These are phyloP conservation scores for Heliothis subflexa DNA, from an alignment of 1,140 invertebrate genomes.

Conservation along the genomic window DNA sequence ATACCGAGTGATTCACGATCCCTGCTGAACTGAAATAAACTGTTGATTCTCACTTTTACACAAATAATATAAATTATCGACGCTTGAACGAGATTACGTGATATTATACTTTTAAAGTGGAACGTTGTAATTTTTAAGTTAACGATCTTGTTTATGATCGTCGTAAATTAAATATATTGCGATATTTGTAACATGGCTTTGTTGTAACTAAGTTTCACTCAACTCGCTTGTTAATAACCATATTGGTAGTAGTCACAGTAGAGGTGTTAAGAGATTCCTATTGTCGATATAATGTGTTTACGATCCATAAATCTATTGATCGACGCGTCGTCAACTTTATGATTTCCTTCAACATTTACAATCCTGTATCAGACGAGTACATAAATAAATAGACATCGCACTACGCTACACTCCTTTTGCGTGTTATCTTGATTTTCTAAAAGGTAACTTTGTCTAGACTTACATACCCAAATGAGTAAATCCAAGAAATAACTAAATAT, in stretches of 20 bases:
- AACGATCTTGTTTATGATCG: constrained; percentile 59
- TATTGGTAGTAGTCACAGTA: neutral
- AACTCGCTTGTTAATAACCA: constrained; percentile 21
- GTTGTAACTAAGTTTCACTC: constrained; percentile 31
- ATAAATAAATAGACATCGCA: constrained; percentile 2
- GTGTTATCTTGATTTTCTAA: constrained; percentile 10
- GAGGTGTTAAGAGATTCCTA: neutral
- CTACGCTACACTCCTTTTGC: neutral
- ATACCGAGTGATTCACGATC: constrained; percentile 55
- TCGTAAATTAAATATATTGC: constrained; percentile 60
- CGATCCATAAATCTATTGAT: neutral
- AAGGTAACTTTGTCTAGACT: constrained; percentile 27
- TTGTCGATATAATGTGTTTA: neutral
- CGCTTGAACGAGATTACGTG: constrained; percentile 44
- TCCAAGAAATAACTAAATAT: constrained; percentile 12
- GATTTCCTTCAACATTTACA: constrained; percentile 6
- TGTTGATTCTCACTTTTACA: constrained; percentile 27
- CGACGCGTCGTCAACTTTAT: neutral
- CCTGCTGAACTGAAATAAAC: constrained; percentile 10
- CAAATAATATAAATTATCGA: constrained; percentile 40
- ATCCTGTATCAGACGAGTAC: constrained; percentile 1
- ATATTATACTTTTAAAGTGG: constrained; percentile 52
- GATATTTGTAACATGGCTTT: constrained; percentile 46
- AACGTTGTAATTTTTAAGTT: constrained; percentile 57
- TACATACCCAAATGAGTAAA: constrained; percentile 24